These are phyloP conservation scores for Girardia tigrina DNA, from an alignment of 2,888 invertebrate species.

Conservation along the genomic window DNA sequence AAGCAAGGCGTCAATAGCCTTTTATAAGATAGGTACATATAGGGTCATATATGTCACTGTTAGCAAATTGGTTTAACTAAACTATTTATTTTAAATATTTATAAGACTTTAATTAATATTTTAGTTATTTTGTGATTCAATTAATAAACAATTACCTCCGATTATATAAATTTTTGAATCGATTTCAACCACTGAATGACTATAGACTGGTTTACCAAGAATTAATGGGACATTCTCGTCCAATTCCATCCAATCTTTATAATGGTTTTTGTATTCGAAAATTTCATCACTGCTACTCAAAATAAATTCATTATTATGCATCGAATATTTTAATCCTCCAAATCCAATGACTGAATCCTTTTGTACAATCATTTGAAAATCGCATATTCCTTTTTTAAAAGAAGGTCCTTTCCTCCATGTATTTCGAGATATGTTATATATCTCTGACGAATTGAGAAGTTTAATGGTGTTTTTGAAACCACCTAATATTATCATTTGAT, in stretches of 20 bases:
- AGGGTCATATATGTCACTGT: no score
- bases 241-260: neutral
- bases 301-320: neutral
- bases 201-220: neutral
- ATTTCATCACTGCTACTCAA: neutral
- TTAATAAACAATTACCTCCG: no score
- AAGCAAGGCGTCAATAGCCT: no score
- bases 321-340: neutral
- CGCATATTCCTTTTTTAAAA: neutral
- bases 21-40: no score
- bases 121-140: no score
- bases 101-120: no score
- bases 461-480: neutral
- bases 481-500: no score
- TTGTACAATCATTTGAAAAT: neutral
- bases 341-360: neutral
- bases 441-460: neutral
- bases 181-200: neutral
- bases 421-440: neutral
- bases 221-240: neutral
- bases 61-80: no score
- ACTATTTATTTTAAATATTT: no score
- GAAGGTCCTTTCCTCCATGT: slow-evolving; percentile 6
- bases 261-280: neutral
- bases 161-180: neutral